A percentile compares a stretch with the other conserved stretches of the same genome.
phyloP scores from a whole-genome alignment of 1,140 invertebrate genomes.

The Delia radicum region DNA sequence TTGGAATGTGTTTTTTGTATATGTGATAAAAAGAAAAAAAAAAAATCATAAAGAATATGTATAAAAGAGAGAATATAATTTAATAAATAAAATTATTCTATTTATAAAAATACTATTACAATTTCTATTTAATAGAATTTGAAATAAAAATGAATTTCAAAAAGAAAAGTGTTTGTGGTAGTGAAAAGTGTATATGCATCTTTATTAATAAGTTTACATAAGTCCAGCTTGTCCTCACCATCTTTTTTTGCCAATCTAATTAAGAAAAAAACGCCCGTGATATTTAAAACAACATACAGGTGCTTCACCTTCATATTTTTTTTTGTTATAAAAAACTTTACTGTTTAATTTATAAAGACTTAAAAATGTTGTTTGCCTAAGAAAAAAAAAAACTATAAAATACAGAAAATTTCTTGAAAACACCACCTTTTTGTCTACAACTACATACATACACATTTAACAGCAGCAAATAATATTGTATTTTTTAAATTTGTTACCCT shows the following conservation, averaged over 20 bases:
- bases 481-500: background rate
- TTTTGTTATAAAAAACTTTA: background rate
- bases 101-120: background rate
- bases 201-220: constrained; percentile 18
- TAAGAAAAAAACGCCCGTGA: background rate
- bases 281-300: background rate
- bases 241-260: background rate
- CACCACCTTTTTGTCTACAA: background rate
- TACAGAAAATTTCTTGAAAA: background rate
- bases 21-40: background rate
- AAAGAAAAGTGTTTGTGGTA: background rate
- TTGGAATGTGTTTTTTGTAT: background rate
- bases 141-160: constrained; percentile 3
- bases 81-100: no score
- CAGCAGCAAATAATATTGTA: background rate
- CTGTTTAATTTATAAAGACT: background rate
- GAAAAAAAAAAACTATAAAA: background rate
- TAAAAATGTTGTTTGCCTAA: background rate
- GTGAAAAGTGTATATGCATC: constrained; percentile 1
- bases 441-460: background rate
- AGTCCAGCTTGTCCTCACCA: background rate
- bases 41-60: background rate
- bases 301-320: constrained; percentile 1
- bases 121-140: background rate
- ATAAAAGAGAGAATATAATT: background rate